Base-by-base conservation (phyloP, 2,797 vertebrate genomes). In the Sebastes iracundus region DNA sequence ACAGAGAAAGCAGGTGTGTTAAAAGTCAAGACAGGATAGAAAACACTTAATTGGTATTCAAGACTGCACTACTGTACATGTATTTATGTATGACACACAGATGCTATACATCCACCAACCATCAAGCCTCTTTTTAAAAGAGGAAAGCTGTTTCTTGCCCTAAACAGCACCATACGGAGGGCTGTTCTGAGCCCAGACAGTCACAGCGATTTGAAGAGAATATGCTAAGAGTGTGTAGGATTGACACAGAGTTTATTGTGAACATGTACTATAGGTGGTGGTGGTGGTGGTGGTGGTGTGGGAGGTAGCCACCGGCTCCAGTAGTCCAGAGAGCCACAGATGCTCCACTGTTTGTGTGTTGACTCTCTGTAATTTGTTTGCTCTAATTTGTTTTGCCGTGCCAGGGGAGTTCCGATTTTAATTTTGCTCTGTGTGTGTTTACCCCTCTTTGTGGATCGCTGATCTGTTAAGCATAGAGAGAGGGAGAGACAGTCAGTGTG, bases 311-410 rank as follows among this genome's bases (percentile, higher is more conserved):
- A 93, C 86, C 82, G 83, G 88, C 92, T 90, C 78, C 88, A 74
- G 80, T 74, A 81, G 94, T 94, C 93, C 96, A 97, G 87, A 90
- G 88, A 94, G 96, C 96, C 96, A 97, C 97, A 98, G 98, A 98
- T 95, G 94, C 94, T 93, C 85, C 86, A 81, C 96, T 97, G 97
- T 97, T 97, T 97, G 97, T 97, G 97, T 99, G 98, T 99, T 98
- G 98, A 99, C 97, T 99, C 97, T 95, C 96, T 97, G 97, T 99
- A 98, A 98, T 99, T 99, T 99, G 98, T 99, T 99, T 99, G 97
- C 97, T 97, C 97, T 98, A 98, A 98, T 99, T 99, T 99, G 98
- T 99, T 98, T 98, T 97, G 96, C 96, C 90, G 96, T 98, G 95
- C 95, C 98, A 95, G 95, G 98, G 98, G 98, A 99, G 97, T 97